Evolutionary conservation across 2,113 vertebrate species (phyloP).

Genomic region (Hiodon alosoides): DNA sequence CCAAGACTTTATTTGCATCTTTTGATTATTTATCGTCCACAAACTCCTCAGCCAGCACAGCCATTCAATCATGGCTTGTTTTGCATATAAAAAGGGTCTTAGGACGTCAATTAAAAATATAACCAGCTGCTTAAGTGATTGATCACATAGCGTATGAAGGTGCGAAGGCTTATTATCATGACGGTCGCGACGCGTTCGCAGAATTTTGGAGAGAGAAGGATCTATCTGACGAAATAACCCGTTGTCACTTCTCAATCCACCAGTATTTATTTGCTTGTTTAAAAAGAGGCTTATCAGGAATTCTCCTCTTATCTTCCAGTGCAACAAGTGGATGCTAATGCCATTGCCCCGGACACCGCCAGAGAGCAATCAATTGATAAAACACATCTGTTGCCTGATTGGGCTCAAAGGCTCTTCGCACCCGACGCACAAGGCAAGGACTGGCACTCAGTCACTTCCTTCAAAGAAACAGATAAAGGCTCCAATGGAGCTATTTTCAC

Average conservation of each 20-base stretch:
- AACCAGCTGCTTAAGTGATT: conserved; percentile 18
- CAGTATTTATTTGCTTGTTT: neutral
- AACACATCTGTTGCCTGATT: neutral
- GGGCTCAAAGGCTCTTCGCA: neutral
- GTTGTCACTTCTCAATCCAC: neutral
- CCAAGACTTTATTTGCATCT: neutral
- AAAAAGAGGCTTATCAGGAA: neutral
- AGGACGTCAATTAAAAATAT: conserved; percentile 18
- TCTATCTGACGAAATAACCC: neutral
- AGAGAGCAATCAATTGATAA: conserved; percentile 12
- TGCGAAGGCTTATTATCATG: conserved; percentile 6
- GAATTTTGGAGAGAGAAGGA: neutral
- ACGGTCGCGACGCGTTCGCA: conserved; percentile 20
- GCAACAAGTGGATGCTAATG: neutral
- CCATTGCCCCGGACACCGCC: neutral
- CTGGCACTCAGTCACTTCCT: too few relatives aligned
- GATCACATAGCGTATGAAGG: conserved; percentile 22
- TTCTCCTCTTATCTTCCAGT: neutral
- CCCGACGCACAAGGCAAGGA: neutral
- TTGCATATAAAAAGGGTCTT: conserved; percentile 18
- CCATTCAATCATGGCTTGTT: conserved; percentile 3
- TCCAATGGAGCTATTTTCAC: conserved; percentile 28
- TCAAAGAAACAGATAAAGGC: conserved; percentile 12
- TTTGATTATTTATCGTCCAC: neutral
- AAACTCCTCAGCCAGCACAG: conserved; percentile 12